A percentile compares a stretch with the other conserved stretches of the same genome.
These are phyloP conservation scores for Buceros bicornis DNA, from an alignment of 2,797 vertebrate species.

Conservation along the genomic window DNA sequence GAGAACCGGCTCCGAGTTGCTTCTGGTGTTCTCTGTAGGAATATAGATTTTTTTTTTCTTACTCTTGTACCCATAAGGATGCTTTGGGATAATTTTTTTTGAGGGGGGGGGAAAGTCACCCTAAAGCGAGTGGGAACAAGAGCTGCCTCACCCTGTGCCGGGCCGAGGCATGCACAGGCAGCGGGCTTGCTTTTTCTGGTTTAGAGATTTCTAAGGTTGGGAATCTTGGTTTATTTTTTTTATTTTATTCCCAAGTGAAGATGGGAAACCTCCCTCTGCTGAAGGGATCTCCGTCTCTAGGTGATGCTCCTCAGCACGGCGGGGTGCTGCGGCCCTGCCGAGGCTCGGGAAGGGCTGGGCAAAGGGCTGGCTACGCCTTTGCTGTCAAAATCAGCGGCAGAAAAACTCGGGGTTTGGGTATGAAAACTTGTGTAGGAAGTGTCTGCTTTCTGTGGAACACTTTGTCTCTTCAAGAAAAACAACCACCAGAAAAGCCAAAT, in stretches of 20 bases:
- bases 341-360: fast-evolving
- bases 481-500: slow-evolving; percentile 16
- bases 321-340: fast-evolving
- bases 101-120: not conserved
- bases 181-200: not conserved
- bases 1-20: not conserved
- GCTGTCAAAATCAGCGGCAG: not conserved
- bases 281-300: fast-evolving
- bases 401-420: slow-evolving; percentile 19
- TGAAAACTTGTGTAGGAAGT: slow-evolving; percentile 66
- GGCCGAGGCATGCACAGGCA: fast-evolving
- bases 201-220: not conserved
- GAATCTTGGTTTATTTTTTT: fast-evolving
- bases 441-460: slow-evolving; percentile 61
- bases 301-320: fast-evolving
- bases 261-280: not conserved
- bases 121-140: not conserved
- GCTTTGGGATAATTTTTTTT: not conserved
- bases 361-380: not conserved
- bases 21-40: fast-evolving
- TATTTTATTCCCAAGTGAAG: not conserved
- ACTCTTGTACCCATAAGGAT: not conserved
- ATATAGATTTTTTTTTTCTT: fast-evolving
- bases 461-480: slow-evolving; percentile 65
- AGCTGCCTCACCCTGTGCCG: not conserved